phyloP scores from a whole-genome alignment of 2,113 vertebrate genomes.

The Corythoichthys intestinalis region DNA sequence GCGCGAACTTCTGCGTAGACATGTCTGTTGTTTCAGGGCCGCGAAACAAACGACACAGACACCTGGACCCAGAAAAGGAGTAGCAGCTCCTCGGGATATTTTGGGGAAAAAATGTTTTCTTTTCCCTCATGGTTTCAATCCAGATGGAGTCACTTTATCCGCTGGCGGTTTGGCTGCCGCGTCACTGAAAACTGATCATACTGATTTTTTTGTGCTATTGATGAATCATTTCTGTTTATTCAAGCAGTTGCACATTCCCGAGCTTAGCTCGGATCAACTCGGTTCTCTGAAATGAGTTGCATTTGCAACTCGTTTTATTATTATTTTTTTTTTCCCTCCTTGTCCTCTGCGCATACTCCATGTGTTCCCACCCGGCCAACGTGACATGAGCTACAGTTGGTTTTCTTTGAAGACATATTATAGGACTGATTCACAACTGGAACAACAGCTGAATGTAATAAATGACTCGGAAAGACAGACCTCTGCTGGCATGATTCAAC shows the following conservation, averaged over 20 bases:
- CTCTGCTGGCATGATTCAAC: constrained; percentile 18
- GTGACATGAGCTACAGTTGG: constrained; percentile 28
- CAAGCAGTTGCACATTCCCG: constrained; percentile 23
- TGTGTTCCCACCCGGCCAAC: constrained; percentile 11
- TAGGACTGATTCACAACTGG: constrained; percentile 15
- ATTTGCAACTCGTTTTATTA: constrained; percentile 32
- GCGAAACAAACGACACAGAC: constrained; percentile 44
- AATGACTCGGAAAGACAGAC: constrained; percentile 26
- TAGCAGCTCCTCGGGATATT: constrained; percentile 40
- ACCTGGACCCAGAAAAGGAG: constrained; percentile 52
- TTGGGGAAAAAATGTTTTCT: constrained; percentile 33
- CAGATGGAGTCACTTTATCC: constrained; percentile 65
- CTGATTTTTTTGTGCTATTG: constrained; percentile 49
- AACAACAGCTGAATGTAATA: constrained; percentile 36
- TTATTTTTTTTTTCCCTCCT: neutral
- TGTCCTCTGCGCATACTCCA: neutral
- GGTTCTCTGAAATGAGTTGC: constrained; percentile 6
- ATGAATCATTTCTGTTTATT: constrained; percentile 51
- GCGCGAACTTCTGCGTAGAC: constrained; percentile 38
- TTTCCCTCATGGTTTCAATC: constrained; percentile 49
- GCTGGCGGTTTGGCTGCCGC: constrained; percentile 59
- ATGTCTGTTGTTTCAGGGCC: constrained; percentile 64
- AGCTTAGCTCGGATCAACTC: constrained; percentile 8
- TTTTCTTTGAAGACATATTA: constrained; percentile 35
- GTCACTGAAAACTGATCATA: constrained; percentile 61